Conservation (phyloP, 2,113 vertebrate genomes). For the Penelope pileata region DNA sequence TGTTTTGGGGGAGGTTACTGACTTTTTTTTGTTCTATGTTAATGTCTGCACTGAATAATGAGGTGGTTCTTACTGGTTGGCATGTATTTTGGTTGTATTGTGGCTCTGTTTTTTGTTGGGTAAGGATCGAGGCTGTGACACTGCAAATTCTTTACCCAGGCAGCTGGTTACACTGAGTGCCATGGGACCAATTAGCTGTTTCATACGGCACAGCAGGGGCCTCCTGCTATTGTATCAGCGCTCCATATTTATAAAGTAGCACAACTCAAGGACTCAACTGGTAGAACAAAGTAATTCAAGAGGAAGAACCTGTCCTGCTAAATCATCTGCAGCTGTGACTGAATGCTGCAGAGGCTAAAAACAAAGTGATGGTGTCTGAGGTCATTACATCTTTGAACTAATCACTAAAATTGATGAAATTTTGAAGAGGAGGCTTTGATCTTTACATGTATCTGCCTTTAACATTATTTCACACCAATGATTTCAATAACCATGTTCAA, state of each 20-base stretch:
- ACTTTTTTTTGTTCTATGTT: not conserved
- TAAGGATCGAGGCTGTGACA: not conserved
- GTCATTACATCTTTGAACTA: not conserved
- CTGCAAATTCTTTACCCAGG: not conserved
- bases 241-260: not conserved
- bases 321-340: not conserved
- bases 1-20: not conserved
- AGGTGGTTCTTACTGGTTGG: not conserved
- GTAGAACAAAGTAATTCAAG: not conserved
- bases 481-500: not conserved
- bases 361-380: not conserved
- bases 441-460: not conserved
- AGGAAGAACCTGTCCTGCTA: not conserved
- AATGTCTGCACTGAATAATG: not conserved
- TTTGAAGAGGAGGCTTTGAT: constrained; percentile 46
- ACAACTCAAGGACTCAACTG: not conserved
- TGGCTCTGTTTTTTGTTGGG: not conserved
- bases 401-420: not conserved
- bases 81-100: not conserved
- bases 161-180: not conserved
- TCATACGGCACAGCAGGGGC: not conserved
- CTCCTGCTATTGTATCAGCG: not conserved
- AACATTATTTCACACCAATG: constrained; percentile 20
- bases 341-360: not conserved
- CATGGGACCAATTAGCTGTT: not conserved